Evolutionary conservation across 1,140 invertebrate species (phyloP).

Genomic region (Andricus grossulariae): DNA sequence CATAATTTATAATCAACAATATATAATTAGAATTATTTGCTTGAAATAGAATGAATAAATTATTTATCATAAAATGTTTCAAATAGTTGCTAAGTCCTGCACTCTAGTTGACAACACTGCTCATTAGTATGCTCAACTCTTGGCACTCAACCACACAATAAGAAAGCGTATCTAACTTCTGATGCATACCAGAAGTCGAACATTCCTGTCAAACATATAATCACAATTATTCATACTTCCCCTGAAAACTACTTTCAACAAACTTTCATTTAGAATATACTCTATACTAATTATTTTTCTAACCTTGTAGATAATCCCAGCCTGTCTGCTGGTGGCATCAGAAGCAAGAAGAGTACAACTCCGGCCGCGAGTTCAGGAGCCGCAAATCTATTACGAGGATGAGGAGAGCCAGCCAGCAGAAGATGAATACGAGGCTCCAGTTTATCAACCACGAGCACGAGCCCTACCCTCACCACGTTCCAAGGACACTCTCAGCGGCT

Average conservation of each 20-base stretch:
- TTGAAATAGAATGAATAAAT: no score
- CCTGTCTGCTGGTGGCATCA: conserved; percentile 63
- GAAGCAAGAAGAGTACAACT: conserved; percentile 67
- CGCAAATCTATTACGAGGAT: conserved; percentile 70
- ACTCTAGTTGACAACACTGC: conserved; percentile 2
- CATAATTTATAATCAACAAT: no score
- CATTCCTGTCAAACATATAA: not conserved
- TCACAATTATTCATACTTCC: not conserved
- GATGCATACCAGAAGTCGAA: not conserved
- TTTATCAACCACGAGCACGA: conserved; percentile 69
- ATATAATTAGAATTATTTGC: no score
- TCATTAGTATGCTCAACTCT: not conserved
- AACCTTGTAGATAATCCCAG: conserved; percentile 65
- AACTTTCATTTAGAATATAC: not conserved
- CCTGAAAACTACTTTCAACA: not conserved
- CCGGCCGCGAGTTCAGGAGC: conserved; percentile 63
- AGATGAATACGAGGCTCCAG: conserved; percentile 61
- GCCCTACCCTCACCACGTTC: conserved; percentile 71
- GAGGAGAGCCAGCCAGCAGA: conserved; percentile 66
- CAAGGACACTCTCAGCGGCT: conserved; percentile 76
- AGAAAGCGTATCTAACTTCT: not conserved
- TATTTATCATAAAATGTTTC: no score
- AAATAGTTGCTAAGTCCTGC: not conserved
- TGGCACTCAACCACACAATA: not conserved
- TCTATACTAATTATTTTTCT: not conserved